A percentile compares a stretch with the other conserved stretches of the same genome.
Evolutionary conservation across 2,797 vertebrate genomes (phyloP).

Genomic region (Poeciliopsis turneri): DNA sequence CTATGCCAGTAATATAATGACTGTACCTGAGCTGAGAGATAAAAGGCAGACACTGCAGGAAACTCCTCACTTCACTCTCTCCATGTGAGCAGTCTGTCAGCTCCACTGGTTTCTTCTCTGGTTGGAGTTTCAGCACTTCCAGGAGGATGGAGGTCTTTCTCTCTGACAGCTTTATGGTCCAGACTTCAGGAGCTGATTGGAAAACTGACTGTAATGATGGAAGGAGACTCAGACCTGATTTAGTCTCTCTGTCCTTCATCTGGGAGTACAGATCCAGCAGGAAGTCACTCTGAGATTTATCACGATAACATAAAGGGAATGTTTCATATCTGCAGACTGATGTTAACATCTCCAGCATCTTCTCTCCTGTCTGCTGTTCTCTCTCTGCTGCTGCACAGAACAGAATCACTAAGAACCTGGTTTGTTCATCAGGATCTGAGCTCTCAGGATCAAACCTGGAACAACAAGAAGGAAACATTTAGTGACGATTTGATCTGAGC

Average conservation of each 20-base stretch:
- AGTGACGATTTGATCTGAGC: background rate
- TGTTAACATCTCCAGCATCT: too few relatives aligned
- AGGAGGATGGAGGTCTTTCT: too few relatives aligned
- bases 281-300: too few relatives aligned
- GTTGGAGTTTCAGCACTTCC: too few relatives aligned
- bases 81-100: too few relatives aligned
- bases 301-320: too few relatives aligned
- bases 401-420: background rate
- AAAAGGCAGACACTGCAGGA: background rate
- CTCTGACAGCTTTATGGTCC: too few relatives aligned
- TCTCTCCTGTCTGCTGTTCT: background rate
- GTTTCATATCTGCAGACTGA: too few relatives aligned
- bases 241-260: background rate
- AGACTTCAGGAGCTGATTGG: too few relatives aligned
- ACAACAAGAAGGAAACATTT: background rate
- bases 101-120: too few relatives aligned
- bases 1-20: background rate
- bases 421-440: background rate
- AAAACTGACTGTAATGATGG: too few relatives aligned
- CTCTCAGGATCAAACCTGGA: fast-evolving
- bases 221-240: background rate
- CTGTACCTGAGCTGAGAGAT: slow-evolving; percentile 1
- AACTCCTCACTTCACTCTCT: too few relatives aligned
- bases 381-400: slow-evolving; percentile 6
- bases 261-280: background rate